Evolutionary conservation across 2,113 vertebrate species (phyloP).

Genomic region (Naja naja): DNA sequence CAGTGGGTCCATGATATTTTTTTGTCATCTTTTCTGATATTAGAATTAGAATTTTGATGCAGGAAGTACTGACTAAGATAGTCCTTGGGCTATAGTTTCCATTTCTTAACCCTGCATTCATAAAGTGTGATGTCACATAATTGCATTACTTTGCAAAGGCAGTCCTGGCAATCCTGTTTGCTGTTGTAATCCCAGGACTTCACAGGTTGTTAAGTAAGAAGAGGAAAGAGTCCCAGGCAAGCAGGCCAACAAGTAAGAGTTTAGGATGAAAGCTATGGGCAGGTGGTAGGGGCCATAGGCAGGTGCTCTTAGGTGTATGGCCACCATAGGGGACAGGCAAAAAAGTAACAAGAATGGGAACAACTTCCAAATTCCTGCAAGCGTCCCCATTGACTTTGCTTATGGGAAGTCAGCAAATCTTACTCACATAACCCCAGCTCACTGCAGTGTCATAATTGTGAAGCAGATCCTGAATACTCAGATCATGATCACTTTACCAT

Average conservation of each 20-base stretch:
- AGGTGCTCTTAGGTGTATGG: not conserved
- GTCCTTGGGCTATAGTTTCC: not conserved
- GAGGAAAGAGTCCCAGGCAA: not conserved
- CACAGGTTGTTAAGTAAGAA: not conserved
- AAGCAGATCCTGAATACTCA: not conserved
- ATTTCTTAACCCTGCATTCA: not conserved
- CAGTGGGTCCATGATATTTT: not conserved
- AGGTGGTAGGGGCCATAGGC: not conserved
- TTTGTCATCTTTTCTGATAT: not conserved
- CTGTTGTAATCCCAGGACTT: not conserved
- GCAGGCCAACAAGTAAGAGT: not conserved
- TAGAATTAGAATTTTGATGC: not conserved
- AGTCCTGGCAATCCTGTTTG: not conserved
- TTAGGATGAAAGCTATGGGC: not conserved
- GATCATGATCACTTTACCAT: not conserved
- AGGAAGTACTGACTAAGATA: not conserved
- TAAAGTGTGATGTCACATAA: not conserved
- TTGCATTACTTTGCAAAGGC: not conserved
- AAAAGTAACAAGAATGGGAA: not conserved
- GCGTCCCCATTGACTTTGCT: not conserved
- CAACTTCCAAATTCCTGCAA: not conserved
- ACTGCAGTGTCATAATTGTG: no score
- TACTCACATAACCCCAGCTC: not conserved
- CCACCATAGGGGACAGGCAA: not conserved
- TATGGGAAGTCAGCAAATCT: not conserved